A percentile compares a stretch with the other conserved stretches of the same genome.
Evolutionary conservation across 2,113 vertebrate species (phyloP).

Genomic region (Phaetusa simplex): DNA sequence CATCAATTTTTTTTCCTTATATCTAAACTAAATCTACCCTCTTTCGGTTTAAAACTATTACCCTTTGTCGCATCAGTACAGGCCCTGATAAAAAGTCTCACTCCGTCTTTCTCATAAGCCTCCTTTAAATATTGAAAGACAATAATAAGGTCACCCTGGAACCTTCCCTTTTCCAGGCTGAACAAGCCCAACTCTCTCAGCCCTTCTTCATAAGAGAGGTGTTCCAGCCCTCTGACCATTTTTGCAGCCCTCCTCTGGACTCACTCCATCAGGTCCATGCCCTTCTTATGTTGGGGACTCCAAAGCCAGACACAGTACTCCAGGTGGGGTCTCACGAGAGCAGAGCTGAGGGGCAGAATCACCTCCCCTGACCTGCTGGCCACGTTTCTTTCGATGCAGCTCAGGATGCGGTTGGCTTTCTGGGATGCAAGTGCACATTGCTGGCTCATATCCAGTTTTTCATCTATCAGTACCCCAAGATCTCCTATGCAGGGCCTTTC

Average conservation of each 20-base stretch:
- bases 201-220: background rate
- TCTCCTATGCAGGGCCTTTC: background rate
- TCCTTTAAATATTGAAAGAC: background rate
- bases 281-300: fast-evolving
- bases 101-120: background rate
- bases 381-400: background rate
- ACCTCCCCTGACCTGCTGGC: background rate
- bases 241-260: background rate
- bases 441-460: background rate
- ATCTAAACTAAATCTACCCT: background rate
- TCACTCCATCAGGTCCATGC: fast-evolving
- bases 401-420: background rate
- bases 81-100: background rate
- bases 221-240: too few species aligned
- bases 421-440: background rate
- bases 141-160: background rate
- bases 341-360: fast-evolving
- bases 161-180: background rate
- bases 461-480: background rate
- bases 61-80: background rate
- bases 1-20: background rate
- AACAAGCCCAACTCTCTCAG: background rate
- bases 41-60: background rate
- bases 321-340: background rate
- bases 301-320: background rate